These are phyloP conservation scores for Turnix velox DNA, from an alignment of 2,113 vertebrate genomes.

Conservation along the genomic window DNA sequence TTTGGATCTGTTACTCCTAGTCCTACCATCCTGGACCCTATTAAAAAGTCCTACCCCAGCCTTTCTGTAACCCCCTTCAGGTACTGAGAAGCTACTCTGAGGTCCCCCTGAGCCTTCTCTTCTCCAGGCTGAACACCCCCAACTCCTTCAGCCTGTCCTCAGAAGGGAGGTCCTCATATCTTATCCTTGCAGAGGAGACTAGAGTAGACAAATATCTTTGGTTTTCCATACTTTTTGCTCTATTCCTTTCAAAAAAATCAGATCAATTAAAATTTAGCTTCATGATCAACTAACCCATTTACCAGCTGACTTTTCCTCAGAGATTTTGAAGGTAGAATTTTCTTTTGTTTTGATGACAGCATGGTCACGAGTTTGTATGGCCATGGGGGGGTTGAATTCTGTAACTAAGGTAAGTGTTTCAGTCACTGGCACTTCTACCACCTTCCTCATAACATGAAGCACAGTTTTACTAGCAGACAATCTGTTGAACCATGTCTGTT, in stretches of 20 bases:
- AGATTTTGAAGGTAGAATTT: not conserved
- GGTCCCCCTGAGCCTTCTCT: too few relatives aligned
- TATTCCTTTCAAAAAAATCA: not conserved
- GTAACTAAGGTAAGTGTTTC: conserved; percentile 21
- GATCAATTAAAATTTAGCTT: not conserved
- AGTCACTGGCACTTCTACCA: conserved; percentile 8
- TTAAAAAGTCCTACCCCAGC: too few relatives aligned
- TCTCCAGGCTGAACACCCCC: too few relatives aligned
- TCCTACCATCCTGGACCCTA: too few relatives aligned
- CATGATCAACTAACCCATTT: not conserved
- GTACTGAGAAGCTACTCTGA: too few relatives aligned
- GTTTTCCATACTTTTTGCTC: not conserved
- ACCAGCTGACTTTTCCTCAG: not conserved
- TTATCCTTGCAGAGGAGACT: not conserved
- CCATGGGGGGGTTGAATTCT: not conserved
- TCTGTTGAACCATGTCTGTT: conserved; percentile 22
- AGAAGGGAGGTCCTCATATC: too few relatives aligned
- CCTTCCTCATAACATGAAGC: not conserved
- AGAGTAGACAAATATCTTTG: not conserved
- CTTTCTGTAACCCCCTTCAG: too few relatives aligned
- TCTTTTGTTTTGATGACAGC: not conserved
- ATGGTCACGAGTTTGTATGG: not conserved
- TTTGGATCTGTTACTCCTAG: too few relatives aligned
- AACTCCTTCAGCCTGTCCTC: too few relatives aligned
- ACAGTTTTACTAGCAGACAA: conserved; percentile 43